Percentiles rank a stretch among this genome's conserved stretches.
These are phyloP conservation scores for Manis javanica DNA, from an alignment of 2,797 vertebrate genomes.

Conservation along the genomic window DNA sequence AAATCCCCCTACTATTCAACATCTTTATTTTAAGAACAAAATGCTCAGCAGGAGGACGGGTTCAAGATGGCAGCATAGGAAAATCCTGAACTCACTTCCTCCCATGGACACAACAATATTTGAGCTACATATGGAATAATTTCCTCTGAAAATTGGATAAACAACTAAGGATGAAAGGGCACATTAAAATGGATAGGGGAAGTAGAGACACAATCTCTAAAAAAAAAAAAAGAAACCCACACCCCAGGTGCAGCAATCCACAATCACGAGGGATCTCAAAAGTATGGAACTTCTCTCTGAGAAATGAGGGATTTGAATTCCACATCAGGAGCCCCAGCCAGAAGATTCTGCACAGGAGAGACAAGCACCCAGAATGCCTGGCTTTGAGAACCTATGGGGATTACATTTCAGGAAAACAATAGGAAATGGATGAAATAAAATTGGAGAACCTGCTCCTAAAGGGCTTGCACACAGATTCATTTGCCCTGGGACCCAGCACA, in stretches of 20 bases:
- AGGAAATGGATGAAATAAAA: not conserved
- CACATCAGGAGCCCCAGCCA: not conserved
- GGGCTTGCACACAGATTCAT: not conserved
- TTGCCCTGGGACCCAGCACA: not conserved
- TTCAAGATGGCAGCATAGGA: not conserved
- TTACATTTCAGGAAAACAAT: not conserved
- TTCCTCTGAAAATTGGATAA: not conserved
- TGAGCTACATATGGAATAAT: not conserved
- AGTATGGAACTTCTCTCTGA: not conserved
- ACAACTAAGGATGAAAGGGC: not conserved
- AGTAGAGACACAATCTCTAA: not conserved
- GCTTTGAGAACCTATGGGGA: not conserved
- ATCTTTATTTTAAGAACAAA: constrained; percentile 79
- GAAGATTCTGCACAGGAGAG: not conserved
- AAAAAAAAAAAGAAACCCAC: not conserved
- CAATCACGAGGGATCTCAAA: not conserved
- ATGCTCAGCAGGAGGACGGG: not conserved
- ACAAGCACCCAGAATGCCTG: not conserved
- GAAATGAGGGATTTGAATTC: not conserved
- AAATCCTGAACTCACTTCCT: not conserved
- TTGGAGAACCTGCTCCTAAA: not conserved
- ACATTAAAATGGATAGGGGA: not conserved
- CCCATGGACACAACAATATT: not conserved
- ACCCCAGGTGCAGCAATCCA: not conserved
- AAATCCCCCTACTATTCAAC: constrained; percentile 64